Conservation (phyloP, 2,888 invertebrate species). For the Belgica antarctica region DNA sequence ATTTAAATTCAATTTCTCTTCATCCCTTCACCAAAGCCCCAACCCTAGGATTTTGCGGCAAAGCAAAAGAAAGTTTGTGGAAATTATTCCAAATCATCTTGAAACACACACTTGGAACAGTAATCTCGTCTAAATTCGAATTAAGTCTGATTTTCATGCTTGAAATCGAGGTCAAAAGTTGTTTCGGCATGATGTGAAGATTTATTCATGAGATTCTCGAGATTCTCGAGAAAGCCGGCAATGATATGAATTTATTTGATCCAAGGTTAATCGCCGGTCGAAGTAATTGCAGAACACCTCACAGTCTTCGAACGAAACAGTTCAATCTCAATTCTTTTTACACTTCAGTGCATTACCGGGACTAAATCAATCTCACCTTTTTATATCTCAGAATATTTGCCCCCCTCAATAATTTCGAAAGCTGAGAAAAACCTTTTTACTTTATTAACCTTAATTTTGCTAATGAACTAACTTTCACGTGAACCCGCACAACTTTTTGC, state of each 20-base stretch:
- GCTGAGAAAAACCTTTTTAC: neutral
- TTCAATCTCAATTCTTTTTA: neutral
- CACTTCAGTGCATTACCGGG: neutral
- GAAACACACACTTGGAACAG: neutral
- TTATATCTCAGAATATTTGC: no score
- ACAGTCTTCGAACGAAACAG: neutral
- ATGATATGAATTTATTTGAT: neutral
- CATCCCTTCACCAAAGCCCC: neutral
- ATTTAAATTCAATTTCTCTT: constrained; percentile 42
- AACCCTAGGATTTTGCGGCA: no score
- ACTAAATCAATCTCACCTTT: no score
- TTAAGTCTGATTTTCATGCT: neutral
- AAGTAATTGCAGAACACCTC: no score
- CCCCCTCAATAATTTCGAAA: neutral
- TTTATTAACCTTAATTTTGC: constrained; percentile 35
- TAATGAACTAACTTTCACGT: constrained; percentile 32
- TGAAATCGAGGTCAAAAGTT: neutral
- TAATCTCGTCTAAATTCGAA: neutral
- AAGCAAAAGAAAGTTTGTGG: no score
- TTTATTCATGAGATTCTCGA: neutral
- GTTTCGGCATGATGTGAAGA: neutral
- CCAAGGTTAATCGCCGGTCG: neutral
- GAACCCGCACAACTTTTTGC: constrained; percentile 3
- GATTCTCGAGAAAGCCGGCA: neutral
- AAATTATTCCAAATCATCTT: neutral